Evolutionary conservation across 2,797 vertebrate genomes (phyloP).

Genomic region (Sebastes jordani): DNA sequence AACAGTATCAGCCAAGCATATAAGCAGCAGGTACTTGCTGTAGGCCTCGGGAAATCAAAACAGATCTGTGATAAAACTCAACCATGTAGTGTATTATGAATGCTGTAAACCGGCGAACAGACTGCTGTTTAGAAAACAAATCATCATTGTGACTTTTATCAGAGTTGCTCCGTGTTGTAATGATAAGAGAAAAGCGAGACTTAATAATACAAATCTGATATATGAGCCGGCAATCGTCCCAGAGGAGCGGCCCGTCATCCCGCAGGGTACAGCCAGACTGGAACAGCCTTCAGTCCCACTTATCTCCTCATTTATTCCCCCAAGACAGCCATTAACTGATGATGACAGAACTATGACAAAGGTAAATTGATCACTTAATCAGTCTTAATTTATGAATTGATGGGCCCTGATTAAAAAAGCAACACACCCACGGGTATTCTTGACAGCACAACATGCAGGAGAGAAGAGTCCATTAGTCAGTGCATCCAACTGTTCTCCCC

Average conservation of each 20-base stretch:
- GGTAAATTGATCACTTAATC: conserved; percentile 64
- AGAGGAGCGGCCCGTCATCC: conserved; percentile 1
- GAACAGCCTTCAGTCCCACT: conserved; percentile 27
- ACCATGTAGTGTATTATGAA: conserved; percentile 12
- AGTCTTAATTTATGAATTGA: conserved; percentile 57
- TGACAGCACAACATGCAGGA: conserved; percentile 30
- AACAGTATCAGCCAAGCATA: background rate
- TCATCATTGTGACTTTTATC: background rate
- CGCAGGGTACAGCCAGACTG: background rate
- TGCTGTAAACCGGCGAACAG: background rate
- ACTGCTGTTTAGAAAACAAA: conserved; percentile 18
- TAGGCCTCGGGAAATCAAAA: conserved; percentile 36
- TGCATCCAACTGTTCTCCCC: conserved; percentile 10
- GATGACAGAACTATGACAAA: conserved; percentile 51
- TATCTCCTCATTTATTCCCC: conserved; percentile 43
- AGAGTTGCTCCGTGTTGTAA: background rate
- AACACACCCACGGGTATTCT: conserved; percentile 31
- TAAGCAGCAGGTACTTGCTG: conserved; percentile 6
- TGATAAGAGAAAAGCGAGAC: conserved; percentile 10
- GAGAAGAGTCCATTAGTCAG: conserved; percentile 18
- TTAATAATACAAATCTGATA: background rate
- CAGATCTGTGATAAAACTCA: conserved; percentile 31
- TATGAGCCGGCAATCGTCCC: conserved; percentile 8
- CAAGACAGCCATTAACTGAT: conserved; percentile 24
- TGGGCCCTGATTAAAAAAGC: conserved; percentile 55